These are phyloP conservation scores for Rhincodon typus DNA, from an alignment of 2,797 vertebrate genomes.

Conservation along the genomic window DNA sequence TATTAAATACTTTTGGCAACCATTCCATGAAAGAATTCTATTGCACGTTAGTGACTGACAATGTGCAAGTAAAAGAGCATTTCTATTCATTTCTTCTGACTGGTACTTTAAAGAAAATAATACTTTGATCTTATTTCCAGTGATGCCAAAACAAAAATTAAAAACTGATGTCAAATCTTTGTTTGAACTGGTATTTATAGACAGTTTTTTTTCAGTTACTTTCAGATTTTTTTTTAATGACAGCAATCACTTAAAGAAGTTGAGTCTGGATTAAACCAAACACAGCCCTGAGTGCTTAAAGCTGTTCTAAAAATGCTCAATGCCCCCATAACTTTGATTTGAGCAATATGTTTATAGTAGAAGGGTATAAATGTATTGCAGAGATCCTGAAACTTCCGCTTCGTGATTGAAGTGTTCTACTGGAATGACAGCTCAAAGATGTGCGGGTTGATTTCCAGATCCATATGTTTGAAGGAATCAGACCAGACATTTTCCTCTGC, in stretches of 20 bases:
- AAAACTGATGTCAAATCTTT: slow-evolving; percentile 35
- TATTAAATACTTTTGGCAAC: slow-evolving; percentile 24
- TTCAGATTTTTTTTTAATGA: slow-evolving; percentile 34
- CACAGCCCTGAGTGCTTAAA: slow-evolving; percentile 11
- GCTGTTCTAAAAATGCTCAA: slow-evolving; percentile 14
- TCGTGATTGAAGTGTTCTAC: slow-evolving; percentile 21
- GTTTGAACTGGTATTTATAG: slow-evolving; percentile 33
- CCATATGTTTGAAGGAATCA: background rate
- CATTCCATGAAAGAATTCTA: background rate
- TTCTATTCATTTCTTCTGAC: slow-evolving; percentile 27
- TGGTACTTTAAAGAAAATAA: slow-evolving; percentile 14
- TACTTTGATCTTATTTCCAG: slow-evolving; percentile 10
- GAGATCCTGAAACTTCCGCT: background rate
- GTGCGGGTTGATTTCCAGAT: background rate
- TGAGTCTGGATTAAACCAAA: slow-evolving; percentile 20
- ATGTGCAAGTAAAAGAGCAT: slow-evolving; percentile 8
- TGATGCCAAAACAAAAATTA: slow-evolving; percentile 36
- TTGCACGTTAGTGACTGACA: slow-evolving; percentile 26
- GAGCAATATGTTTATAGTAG: background rate
- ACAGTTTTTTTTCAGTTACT: slow-evolving; percentile 29
- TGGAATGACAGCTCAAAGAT: slow-evolving; percentile 14
- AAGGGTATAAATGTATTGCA: slow-evolving; percentile 10
- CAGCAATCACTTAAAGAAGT: slow-evolving; percentile 29
- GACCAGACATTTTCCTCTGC: background rate
- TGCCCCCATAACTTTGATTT: background rate